Evolutionary conservation across 2,113 vertebrate species (phyloP).

Genomic region (Ptychochromis oligacanthus): DNA sequence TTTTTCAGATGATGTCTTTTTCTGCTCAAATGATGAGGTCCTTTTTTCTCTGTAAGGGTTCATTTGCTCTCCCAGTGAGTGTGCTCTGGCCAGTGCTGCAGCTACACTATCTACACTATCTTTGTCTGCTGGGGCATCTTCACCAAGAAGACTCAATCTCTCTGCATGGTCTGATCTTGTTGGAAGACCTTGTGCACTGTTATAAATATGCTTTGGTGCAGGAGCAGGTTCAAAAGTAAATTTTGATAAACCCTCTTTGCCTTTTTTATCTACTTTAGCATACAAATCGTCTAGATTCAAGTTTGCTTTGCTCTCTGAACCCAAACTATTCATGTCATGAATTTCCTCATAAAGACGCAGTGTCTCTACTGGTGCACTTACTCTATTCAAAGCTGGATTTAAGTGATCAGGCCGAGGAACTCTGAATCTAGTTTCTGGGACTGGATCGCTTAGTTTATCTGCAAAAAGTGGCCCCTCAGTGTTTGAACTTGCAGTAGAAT

Average conservation of each 20-base stretch:
- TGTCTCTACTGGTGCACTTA: background rate
- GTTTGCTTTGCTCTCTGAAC: background rate
- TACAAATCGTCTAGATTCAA: background rate
- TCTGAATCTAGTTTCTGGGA: background rate
- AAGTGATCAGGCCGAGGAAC: background rate
- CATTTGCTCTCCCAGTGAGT: constrained; percentile 49
- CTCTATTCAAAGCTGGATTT: background rate
- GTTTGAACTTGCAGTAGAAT: constrained; percentile 50
- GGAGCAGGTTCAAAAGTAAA: constrained; percentile 22
- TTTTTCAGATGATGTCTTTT: constrained; percentile 18
- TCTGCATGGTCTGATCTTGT: constrained; percentile 2
- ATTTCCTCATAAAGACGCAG: constrained; percentile 11
- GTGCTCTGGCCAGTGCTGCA: constrained; percentile 34
- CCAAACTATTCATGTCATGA: too few species aligned
- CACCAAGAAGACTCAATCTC: background rate
- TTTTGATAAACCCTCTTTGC: background rate
- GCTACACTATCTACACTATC: background rate
- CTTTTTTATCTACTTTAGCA: constrained; percentile 33
- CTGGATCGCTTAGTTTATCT: constrained; percentile 9
- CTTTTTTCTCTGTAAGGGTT: background rate
- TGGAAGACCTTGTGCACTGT: background rate
- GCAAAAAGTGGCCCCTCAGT: background rate
- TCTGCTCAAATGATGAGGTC: background rate
- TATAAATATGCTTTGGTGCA: constrained; percentile 5
- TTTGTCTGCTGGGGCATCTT: background rate